phyloP scores from a whole-genome alignment of 2,888 invertebrate species.

The Azorinus chamasolen region DNA sequence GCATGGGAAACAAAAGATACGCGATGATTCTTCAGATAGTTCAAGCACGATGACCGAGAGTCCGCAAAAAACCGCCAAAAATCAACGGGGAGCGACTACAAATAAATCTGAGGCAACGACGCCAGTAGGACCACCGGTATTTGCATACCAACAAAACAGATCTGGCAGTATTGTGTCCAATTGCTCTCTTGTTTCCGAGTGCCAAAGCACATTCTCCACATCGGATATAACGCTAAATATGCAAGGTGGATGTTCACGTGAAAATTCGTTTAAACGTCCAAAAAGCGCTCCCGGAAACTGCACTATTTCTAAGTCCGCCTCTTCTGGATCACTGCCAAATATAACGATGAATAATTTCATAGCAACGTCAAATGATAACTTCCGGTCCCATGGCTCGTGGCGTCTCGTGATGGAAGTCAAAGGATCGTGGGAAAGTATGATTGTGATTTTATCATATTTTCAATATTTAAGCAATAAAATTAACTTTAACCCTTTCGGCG shows the following conservation, averaged over 20 bases:
- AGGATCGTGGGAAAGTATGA: constrained; percentile 81
- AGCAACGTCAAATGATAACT: constrained; percentile 80
- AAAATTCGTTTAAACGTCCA: constrained; percentile 56
- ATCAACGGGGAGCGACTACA: too few relatives aligned
- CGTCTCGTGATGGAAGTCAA: constrained; percentile 71
- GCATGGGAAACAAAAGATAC: too few relatives aligned
- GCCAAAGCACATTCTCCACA: constrained; percentile 68
- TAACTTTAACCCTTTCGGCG: too few relatives aligned
- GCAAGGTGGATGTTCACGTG: constrained; percentile 43
- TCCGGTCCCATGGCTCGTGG: constrained; percentile 81
- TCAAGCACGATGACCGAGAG: too few relatives aligned
- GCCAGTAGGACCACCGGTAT: too few relatives aligned
- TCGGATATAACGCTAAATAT: constrained; percentile 74
- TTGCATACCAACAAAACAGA: constrained; percentile 1
- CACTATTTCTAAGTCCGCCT: constrained; percentile 51
- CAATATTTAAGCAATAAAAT: too few relatives aligned
- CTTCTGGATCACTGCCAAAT: constrained; percentile 73
- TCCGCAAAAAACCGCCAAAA: too few relatives aligned
- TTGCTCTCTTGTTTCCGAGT: constrained; percentile 51
- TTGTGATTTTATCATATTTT: background rate
- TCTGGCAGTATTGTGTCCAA: constrained; percentile 53
- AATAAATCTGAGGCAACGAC: too few relatives aligned
- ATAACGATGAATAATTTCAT: constrained; percentile 79
- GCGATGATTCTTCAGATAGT: too few relatives aligned
- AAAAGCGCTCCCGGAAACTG: constrained; percentile 56